These are phyloP conservation scores for Enoplosus armatus DNA, from an alignment of 2,797 vertebrate species.

Conservation along the genomic window DNA sequence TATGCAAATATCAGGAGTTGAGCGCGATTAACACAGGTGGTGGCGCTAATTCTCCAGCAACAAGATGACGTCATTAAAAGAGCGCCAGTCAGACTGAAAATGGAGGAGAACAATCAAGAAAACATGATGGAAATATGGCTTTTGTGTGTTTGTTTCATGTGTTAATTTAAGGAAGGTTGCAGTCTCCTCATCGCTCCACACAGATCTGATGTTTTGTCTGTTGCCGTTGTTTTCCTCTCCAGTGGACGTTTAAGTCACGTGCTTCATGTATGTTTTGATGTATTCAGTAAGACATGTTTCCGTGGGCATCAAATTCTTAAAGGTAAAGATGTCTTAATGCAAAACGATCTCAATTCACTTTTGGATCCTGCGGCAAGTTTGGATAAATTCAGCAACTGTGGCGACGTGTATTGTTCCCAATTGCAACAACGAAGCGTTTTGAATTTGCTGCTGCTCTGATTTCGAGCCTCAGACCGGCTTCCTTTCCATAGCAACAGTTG, in stretches of 20 bases:
- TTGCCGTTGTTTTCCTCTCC: too few species aligned
- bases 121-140: too few species aligned
- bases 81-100: neutral
- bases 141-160: too few species aligned
- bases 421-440: too few species aligned
- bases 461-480: neutral
- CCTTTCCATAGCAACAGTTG: neutral
- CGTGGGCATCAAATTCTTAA: too few species aligned
- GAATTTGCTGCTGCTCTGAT: too few species aligned
- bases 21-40: neutral
- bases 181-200: neutral
- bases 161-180: too few species aligned
- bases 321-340: neutral
- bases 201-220: too few species aligned
- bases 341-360: neutral
- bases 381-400: neutral
- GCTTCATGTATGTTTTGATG: too few species aligned
- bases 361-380: neutral
- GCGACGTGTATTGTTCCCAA: too few species aligned
- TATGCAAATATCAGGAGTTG: neutral
- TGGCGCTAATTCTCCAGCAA: neutral
- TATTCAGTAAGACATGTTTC: too few species aligned
- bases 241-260: too few species aligned
- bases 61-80: neutral
- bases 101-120: neutral